These are phyloP conservation scores for Poeciliopsis prolifica DNA, from an alignment of 2,113 vertebrate genomes.

Conservation along the genomic window DNA sequence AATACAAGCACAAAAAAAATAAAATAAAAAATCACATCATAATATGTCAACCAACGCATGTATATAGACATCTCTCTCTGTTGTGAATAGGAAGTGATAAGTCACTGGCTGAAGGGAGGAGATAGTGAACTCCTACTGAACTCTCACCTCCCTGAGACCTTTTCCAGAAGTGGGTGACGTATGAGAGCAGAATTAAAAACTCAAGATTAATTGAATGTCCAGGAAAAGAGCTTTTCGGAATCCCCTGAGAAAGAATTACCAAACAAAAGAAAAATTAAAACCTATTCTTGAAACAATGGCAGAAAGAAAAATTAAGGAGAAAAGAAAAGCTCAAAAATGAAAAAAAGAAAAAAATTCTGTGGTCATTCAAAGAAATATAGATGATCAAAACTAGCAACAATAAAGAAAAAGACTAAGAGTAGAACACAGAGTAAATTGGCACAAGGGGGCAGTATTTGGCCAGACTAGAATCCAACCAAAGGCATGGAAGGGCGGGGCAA, in stretches of 20 bases:
- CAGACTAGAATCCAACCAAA: slow-evolving; percentile 14
- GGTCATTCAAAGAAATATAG: background rate
- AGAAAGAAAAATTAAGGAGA: background rate
- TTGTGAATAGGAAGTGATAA: slow-evolving; percentile 72
- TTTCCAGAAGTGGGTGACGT: slow-evolving; percentile 23
- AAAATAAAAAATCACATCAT: background rate
- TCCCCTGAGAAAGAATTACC: background rate
- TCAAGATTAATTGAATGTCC: slow-evolving; percentile 5
- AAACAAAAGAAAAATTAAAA: background rate
- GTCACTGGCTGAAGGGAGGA: slow-evolving; percentile 59
- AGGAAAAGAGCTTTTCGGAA: slow-evolving; percentile 4
- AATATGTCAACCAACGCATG: slow-evolving; percentile 1
- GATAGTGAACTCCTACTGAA: slow-evolving; percentile 61
- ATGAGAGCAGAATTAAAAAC: slow-evolving; percentile 9
- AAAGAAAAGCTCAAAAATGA: background rate
- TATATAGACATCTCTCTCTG: slow-evolving; percentile 17
- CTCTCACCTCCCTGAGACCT: slow-evolving; percentile 54
- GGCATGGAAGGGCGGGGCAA: background rate
- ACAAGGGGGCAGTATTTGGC: slow-evolving; percentile 73
- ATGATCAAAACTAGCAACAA: background rate
- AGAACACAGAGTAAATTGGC: background rate
- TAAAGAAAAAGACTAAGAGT: background rate
- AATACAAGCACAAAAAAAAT: background rate
- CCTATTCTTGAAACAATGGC: background rate
- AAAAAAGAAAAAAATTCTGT: background rate